A percentile compares a stretch with the other conserved stretches of the same genome.
Conservation (phyloP, 2,888 invertebrate species). For the Ophonus ardosiacus region DNA sequence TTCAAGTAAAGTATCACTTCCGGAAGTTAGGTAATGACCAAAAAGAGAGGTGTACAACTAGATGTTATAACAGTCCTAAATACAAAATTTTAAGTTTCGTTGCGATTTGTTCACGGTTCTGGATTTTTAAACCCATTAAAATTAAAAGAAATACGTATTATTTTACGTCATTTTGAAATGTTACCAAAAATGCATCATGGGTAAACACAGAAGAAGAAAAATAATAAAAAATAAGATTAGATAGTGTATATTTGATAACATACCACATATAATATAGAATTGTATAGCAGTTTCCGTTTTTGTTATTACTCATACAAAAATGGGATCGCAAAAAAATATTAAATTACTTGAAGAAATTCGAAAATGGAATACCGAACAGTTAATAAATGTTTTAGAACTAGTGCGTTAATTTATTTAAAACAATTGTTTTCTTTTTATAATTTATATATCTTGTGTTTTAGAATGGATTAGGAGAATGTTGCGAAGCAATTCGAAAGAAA, state of each 20-base stretch:
- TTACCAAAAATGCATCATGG: neutral
- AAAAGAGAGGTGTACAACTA: no score
- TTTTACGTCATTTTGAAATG: neutral
- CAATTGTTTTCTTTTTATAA: neutral
- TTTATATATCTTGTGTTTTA: constrained; percentile 51
- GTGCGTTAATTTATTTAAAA: constrained; percentile 57
- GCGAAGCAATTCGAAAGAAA: constrained; percentile 55
- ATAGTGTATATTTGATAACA: constrained; percentile 10
- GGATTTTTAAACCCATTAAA: no score
- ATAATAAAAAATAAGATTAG: constrained; percentile 15
- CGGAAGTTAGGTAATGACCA: no score
- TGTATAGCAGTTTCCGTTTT: neutral
- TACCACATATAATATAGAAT: constrained; percentile 11
- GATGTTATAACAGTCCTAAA: no score
- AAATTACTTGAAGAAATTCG: constrained; percentile 61
- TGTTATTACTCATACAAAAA: neutral
- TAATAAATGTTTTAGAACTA: constrained; percentile 64
- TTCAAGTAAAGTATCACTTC: no score
- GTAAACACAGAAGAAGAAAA: constrained; percentile 8
- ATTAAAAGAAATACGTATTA: neutral
- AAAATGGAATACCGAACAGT: constrained; percentile 60
- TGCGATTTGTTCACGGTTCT: no score
- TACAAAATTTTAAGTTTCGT: no score
- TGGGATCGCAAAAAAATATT: constrained; percentile 28
- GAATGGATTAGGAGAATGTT: constrained; percentile 65